A percentile compares a stretch with the other conserved stretches of the same genome.
Conservation (phyloP, 2,797 vertebrate species). For the Harpagifer antarcticus region DNA sequence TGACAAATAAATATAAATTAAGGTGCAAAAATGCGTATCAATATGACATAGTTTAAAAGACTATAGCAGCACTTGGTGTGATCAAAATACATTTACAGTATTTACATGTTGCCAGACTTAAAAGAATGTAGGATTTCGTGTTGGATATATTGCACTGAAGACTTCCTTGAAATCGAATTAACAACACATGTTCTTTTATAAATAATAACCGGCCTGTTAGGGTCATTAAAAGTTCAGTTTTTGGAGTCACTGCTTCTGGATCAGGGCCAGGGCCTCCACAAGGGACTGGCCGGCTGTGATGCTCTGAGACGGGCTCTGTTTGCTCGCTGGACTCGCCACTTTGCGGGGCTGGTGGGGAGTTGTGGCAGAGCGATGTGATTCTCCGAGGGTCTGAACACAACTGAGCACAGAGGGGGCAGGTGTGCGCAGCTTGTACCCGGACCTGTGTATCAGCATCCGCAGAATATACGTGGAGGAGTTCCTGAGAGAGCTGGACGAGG, state of each 20-base stretch:
- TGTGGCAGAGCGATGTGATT: not conserved
- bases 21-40: constrained; percentile 54
- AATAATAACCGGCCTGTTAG: constrained; percentile 9
- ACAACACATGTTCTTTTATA: not conserved
- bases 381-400: not conserved
- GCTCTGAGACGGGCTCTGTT: constrained; percentile 31
- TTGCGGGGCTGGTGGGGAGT: constrained; percentile 16
- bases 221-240: constrained; percentile 27
- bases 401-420: not conserved
- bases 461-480: constrained; percentile 37
- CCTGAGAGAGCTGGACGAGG: constrained; percentile 11
- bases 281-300: constrained; percentile 34
- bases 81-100: constrained; percentile 29
- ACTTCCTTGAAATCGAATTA: not conserved
- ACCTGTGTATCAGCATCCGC: constrained; percentile 24
- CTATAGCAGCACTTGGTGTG: constrained; percentile 36
- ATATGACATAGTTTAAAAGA: not conserved
- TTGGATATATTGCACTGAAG: constrained; percentile 55
- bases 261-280: constrained; percentile 81
- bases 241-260: not conserved
- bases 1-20: constrained; percentile 59
- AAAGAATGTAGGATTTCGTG: constrained; percentile 11
- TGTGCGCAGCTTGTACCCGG: constrained; percentile 11
- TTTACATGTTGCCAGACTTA: constrained; percentile 20
- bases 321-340: not conserved